These are phyloP conservation scores for Choloepus didactylus DNA, from an alignment of 2,797 vertebrate genomes.

Conservation along the genomic window DNA sequence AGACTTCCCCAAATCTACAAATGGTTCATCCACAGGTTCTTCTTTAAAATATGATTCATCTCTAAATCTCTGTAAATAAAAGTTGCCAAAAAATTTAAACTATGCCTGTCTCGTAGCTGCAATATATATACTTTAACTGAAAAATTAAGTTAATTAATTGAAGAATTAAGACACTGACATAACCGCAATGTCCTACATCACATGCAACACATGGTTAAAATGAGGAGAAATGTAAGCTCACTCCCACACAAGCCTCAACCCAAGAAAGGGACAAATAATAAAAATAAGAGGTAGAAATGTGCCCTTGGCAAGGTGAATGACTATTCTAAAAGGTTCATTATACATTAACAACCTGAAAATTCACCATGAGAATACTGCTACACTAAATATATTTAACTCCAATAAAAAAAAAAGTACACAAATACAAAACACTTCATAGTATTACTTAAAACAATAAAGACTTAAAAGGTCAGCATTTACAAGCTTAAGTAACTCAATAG, in stretches of 20 bases:
- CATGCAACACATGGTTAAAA: rapidly evolving
- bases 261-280: neutral
- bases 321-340: slow-evolving; percentile 32
- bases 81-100: slow-evolving; percentile 33
- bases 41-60: slow-evolving; percentile 88
- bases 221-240: neutral
- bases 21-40: slow-evolving; percentile 91
- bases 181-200: neutral
- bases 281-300: slow-evolving; percentile 27
- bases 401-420: neutral
- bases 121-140: neutral
- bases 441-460: slow-evolving; percentile 15
- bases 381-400: neutral
- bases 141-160: neutral
- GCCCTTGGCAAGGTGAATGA: slow-evolving; percentile 40
- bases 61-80: slow-evolving; percentile 89
- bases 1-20: slow-evolving; percentile 89
- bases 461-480: neutral
- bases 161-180: neutral
- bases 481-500: neutral
- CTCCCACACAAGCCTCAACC: neutral
- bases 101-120: neutral
- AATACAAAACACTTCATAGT: neutral
- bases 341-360: slow-evolving; percentile 49
- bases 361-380: slow-evolving; percentile 3